These are phyloP conservation scores for Eumeta japonica DNA, from an alignment of 1,140 invertebrate genomes.

Conservation along the genomic window DNA sequence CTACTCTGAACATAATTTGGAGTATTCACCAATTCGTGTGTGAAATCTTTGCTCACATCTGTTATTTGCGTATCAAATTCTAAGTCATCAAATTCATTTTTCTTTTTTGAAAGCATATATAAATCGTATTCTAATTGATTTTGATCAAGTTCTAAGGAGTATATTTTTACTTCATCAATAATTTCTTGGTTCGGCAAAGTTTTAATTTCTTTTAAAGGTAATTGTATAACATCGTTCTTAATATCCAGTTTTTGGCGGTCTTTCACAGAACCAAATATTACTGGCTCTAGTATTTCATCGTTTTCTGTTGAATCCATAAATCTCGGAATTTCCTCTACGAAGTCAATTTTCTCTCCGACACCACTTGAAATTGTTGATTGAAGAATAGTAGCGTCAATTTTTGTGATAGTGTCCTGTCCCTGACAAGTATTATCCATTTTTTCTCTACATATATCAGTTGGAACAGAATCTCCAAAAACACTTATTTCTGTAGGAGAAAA, in stretches of 20 bases:
- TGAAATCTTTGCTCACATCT: background rate
- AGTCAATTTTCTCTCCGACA: too few relatives aligned
- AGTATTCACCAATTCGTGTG: background rate
- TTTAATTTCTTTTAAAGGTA: slow-evolving; percentile 13
- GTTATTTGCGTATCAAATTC: too few relatives aligned
- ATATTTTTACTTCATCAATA: slow-evolving; percentile 34
- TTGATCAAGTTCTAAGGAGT: slow-evolving; percentile 32
- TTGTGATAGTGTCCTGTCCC: too few relatives aligned
- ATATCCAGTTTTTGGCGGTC: slow-evolving; percentile 33
- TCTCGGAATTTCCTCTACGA: too few relatives aligned
- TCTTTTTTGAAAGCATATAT: slow-evolving; percentile 17
- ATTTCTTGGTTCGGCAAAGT: slow-evolving; percentile 31
- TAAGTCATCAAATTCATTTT: too few relatives aligned
- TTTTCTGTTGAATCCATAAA: background rate
- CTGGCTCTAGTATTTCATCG: slow-evolving; percentile 30
- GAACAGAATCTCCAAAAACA: too few relatives aligned
- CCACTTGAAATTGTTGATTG: too few relatives aligned
- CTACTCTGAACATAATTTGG: slow-evolving; percentile 1
- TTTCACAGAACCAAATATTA: slow-evolving; percentile 53
- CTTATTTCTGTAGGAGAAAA: too few relatives aligned
- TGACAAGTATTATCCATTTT: too few relatives aligned
- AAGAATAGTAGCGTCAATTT: too few relatives aligned
- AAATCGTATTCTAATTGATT: slow-evolving; percentile 33
- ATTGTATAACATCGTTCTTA: too few relatives aligned
- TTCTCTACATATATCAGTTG: too few relatives aligned